Conservation (phyloP, 2,888 invertebrate genomes). For the Netelia inedita region DNA sequence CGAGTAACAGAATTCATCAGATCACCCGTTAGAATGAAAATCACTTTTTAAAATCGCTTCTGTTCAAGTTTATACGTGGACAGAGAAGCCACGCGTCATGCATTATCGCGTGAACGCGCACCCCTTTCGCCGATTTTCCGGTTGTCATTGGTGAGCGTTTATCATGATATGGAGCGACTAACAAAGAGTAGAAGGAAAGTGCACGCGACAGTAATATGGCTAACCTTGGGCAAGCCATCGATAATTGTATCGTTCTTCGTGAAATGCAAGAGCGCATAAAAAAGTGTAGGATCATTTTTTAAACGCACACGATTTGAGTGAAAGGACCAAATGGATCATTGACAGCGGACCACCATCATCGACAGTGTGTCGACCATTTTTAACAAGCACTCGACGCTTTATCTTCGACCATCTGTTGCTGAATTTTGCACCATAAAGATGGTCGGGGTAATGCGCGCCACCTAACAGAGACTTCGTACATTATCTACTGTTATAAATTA, state of each 20-base stretch:
- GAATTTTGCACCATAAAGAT: background rate
- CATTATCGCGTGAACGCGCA: constrained; percentile 32
- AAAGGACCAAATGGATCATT: constrained; percentile 54
- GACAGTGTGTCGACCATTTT: constrained; percentile 34
- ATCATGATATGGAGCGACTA: constrained; percentile 22
- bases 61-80: background rate
- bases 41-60: constrained; percentile 15
- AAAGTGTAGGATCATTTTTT: constrained; percentile 17
- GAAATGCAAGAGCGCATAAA: background rate
- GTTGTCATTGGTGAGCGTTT: background rate
- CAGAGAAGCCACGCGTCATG: constrained; percentile 3
- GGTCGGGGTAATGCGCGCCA: background rate
- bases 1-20: background rate
- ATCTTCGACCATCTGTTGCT: constrained; percentile 57
- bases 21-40: constrained; percentile 7
- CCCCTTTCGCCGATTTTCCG: constrained; percentile 1
- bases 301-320: constrained; percentile 8
- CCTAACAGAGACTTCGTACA: background rate
- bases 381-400: constrained; percentile 10
- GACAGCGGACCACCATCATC: constrained; percentile 56
- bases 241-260: background rate
- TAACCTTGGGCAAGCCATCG: constrained; percentile 27
- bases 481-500: background rate
- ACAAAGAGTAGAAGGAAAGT: constrained; percentile 25
- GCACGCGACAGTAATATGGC: constrained; percentile 21